phyloP scores from a whole-genome alignment of 2,888 invertebrate genomes.

The Subacronicta megacephala region DNA sequence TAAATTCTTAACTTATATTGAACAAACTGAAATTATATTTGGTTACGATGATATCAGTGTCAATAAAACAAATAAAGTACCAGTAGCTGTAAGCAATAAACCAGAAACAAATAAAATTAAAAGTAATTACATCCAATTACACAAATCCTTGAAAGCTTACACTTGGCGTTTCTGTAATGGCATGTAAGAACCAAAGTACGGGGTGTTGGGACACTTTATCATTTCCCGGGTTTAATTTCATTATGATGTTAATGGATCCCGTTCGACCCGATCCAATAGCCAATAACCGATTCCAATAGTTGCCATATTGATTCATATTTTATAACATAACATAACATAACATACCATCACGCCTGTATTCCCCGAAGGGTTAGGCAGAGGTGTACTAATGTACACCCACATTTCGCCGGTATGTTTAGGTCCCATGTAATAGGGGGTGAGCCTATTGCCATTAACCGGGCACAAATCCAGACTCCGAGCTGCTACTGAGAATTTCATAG shows the following conservation, averaged over 20 bases:
- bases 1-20: too few relatives aligned
- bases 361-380: too few relatives aligned
- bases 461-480: too few relatives aligned
- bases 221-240: conserved; percentile 48
- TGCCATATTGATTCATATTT: conserved; percentile 9
- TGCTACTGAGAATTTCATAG: too few relatives aligned
- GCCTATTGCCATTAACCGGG: too few relatives aligned
- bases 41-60: neutral
- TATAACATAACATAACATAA: too few relatives aligned
- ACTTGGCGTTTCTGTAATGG: conserved; percentile 25
- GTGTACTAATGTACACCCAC: too few relatives aligned
- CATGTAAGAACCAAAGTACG: conserved; percentile 26
- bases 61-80: neutral
- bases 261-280: conserved; percentile 33
- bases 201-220: conserved; percentile 45
- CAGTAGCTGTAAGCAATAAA: neutral
- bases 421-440: too few relatives aligned
- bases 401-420: too few relatives aligned
- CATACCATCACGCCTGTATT: too few relatives aligned
- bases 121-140: conserved; percentile 30
- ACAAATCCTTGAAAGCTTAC: conserved; percentile 5
- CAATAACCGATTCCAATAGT: conserved; percentile 48
- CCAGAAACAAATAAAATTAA: conserved; percentile 1
- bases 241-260: conserved; percentile 51
- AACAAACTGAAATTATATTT: too few relatives aligned